These are phyloP conservation scores for Crocuta crocuta DNA, from an alignment of 2,113 vertebrate species.

Conservation along the genomic window DNA sequence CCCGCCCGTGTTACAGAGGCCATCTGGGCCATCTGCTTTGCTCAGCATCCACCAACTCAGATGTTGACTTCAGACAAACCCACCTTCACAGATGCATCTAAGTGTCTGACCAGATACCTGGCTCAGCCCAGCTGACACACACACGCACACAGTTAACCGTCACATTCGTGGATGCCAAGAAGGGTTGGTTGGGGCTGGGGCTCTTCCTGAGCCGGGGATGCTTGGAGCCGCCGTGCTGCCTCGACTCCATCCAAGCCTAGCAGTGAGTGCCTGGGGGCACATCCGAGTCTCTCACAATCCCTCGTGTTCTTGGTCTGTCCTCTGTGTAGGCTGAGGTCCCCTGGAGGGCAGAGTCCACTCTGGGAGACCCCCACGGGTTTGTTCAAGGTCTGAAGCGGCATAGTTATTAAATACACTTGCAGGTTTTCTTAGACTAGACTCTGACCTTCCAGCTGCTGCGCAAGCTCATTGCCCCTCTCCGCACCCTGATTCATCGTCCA, in stretches of 20 bases:
- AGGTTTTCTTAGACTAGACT: too few relatives aligned
- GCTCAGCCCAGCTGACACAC: background rate
- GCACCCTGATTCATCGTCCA: accelerated
- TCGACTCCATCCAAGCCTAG: accelerated
- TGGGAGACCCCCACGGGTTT: accelerated
- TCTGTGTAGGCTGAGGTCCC: background rate
- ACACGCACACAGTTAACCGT: accelerated
- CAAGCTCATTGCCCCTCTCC: accelerated
- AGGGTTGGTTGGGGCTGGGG: accelerated
- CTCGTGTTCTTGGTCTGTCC: background rate
- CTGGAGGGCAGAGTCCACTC: accelerated
- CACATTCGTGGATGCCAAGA: accelerated
- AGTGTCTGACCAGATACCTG: too few relatives aligned
- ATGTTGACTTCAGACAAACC: background rate
- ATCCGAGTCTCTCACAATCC: accelerated
- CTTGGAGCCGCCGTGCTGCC: accelerated
- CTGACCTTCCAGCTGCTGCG: background rate
- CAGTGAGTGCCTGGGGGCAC: accelerated
- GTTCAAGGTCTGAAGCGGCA: accelerated
- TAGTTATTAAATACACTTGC: accelerated
- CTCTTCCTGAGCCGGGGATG: accelerated
- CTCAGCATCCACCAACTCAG: background rate
- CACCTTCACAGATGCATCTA: too few relatives aligned
- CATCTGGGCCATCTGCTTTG: background rate
- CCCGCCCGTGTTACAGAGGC: too few relatives aligned